Evolutionary conservation across 2,113 vertebrate species (phyloP), one percentile per base, ranked within the genome.

Genomic region (Trinectes maculatus): DNA sequence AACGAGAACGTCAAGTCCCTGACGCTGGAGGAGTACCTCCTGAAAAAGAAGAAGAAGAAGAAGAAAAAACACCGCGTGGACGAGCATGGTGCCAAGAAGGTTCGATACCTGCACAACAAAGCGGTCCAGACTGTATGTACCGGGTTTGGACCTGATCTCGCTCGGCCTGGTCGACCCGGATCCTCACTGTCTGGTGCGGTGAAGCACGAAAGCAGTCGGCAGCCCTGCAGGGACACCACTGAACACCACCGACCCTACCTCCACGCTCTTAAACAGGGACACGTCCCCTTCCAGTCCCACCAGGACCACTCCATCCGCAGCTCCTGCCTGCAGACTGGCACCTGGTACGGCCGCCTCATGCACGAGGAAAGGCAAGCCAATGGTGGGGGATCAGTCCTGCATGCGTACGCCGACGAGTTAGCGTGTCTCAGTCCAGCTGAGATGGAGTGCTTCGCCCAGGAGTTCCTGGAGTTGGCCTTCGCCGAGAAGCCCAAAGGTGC

Each of bases 21-120:
- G 71, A 91, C 90, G 67, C 86, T 93, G 78, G 94, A 96, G 79
- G 93, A 95, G 65, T 96, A 95, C 75, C 92, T 98, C 54, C 77
- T 94, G 77, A 98, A 96, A 92, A 98, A 97, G 92, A 98, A 95
- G 46, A 99, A 96, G 91, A 99, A 97, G 91, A 98, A 97, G 93
- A 96, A 94, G 93, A 94, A 94, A 92, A 94, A 94, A 92, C 95
- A 96, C 34, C 92, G 93, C 24, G 96, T 98, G 84, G 96, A 96
- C 0, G 88, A 96, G 72, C 91, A 64, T n/a, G 3, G 92, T 19
- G 89, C 91, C 13, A 96, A 94, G 66, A 94, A 93, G 39, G 87
- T 96, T 37, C 67, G 83, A 61, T 93, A 94, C 86, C 84, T 92
- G 90, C 95, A 95, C 86, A 94, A 95, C 90, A 98, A 96, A 54